Evolutionary conservation across 2,797 vertebrate genomes (phyloP).

Genomic region (Rhinogobio ventralis): DNA sequence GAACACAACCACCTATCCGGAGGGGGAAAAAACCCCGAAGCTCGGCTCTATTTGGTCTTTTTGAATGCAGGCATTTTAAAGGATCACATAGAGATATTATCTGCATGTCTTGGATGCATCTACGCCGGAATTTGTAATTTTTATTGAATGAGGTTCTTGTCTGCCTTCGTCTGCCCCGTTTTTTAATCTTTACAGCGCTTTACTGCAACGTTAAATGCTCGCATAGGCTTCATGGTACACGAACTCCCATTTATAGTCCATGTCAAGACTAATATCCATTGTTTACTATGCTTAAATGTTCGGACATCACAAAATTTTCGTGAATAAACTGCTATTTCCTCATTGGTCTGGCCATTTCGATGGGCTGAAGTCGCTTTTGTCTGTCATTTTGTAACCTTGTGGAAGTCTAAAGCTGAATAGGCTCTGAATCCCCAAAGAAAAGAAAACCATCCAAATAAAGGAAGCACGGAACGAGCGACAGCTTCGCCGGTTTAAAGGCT

Average conservation of each 20-base stretch:
- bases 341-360: constrained; percentile 28
- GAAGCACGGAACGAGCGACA: constrained; percentile 58
- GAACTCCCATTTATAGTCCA: constrained; percentile 11
- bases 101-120: constrained; percentile 49
- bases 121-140: constrained; percentile 56
- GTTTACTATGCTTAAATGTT: constrained; percentile 26
- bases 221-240: constrained; percentile 7
- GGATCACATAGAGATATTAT: constrained; percentile 61
- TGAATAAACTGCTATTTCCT: constrained; percentile 19
- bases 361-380: constrained; percentile 53
- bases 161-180: constrained; percentile 62
- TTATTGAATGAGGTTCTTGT: constrained; percentile 65
- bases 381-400: constrained; percentile 57
- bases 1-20: constrained; percentile 69
- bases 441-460: constrained; percentile 30
- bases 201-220: constrained; percentile 57
- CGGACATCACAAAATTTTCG: background rate
- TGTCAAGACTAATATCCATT: background rate
- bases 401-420: constrained; percentile 29
- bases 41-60: constrained; percentile 71
- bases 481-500: constrained; percentile 71
- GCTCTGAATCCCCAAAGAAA: constrained; percentile 22
- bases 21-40: constrained; percentile 64
- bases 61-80: constrained; percentile 58
- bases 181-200: constrained; percentile 69